These are phyloP conservation scores for Agriopis leucophaearia DNA, from an alignment of 2,888 invertebrate species.

Conservation along the genomic window DNA sequence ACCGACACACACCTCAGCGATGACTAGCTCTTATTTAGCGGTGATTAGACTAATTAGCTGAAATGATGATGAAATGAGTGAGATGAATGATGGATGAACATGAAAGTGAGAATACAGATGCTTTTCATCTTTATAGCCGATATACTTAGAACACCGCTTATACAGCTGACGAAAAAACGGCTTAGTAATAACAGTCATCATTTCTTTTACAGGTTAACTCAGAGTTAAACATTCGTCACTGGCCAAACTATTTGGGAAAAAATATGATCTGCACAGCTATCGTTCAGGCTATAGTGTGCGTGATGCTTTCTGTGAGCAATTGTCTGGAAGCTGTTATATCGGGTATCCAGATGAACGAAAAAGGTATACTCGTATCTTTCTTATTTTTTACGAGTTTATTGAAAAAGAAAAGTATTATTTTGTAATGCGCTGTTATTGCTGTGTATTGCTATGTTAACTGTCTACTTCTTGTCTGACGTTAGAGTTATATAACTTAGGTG, in stretches of 20 bases:
- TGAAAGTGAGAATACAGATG: no score
- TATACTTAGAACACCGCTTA: background rate
- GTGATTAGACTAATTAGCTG: no score
- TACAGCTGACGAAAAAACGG: background rate
- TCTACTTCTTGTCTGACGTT: no score
- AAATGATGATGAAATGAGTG: no score
- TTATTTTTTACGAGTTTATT: no score
- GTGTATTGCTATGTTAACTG: no score
- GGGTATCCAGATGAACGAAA: background rate
- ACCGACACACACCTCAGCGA: no score
- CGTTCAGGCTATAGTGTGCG: slow-evolving; percentile 11
- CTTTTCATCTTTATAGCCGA: background rate
- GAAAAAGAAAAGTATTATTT: no score
- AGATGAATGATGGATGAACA: no score
- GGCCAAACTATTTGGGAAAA: slow-evolving; percentile 34
- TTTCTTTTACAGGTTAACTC: slow-evolving; percentile 51
- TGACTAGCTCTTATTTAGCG: no score
- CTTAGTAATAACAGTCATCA: background rate
- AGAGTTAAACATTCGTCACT: slow-evolving; percentile 41
- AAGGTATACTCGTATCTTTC: slow-evolving; percentile 31
- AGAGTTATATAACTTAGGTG: no score
- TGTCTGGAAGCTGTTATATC: slow-evolving; percentile 6
- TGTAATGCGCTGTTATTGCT: no score
- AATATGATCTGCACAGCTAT: slow-evolving; percentile 28
- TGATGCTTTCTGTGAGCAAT: slow-evolving; percentile 20